Percentiles rank a stretch among this genome's conserved stretches.
These are phyloP conservation scores for Trachemys scripta DNA, from an alignment of 2,113 vertebrate genomes.

Conservation along the genomic window DNA sequence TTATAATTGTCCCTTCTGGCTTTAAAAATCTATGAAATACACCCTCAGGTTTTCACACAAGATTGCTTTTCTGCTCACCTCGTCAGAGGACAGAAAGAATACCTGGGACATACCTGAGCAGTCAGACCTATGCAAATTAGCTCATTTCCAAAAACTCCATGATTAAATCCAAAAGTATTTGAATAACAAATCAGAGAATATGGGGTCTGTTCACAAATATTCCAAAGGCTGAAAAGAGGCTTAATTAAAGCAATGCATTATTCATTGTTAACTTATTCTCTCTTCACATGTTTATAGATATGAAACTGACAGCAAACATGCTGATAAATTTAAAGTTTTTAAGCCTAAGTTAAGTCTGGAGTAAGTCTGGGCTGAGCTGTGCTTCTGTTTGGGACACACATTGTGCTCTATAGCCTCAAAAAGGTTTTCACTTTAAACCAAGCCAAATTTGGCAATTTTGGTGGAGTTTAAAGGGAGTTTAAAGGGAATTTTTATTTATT, in stretches of 20 bases:
- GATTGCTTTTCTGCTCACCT: not conserved
- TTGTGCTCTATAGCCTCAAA: not conserved
- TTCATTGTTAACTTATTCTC: not conserved
- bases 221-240: not conserved
- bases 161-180: not conserved
- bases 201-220: not conserved
- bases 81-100: not conserved
- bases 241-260: not conserved
- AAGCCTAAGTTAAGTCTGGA: no score
- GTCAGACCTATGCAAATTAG: not conserved
- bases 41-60: accelerated
- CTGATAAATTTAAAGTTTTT: not conserved
- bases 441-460: not conserved
- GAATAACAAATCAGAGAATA: no score
- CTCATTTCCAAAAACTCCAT: not conserved
- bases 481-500: not conserved
- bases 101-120: not conserved
- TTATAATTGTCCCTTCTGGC: not conserved
- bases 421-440: not conserved
- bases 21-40: not conserved
- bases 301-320: not conserved
- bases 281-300: accelerated
- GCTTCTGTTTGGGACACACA: accelerated
- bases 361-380: not conserved
- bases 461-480: not conserved